A percentile compares a stretch with the other conserved stretches of the same genome.
Conservation (phyloP, 2,888 invertebrate species). For the Catocala fraxini region DNA sequence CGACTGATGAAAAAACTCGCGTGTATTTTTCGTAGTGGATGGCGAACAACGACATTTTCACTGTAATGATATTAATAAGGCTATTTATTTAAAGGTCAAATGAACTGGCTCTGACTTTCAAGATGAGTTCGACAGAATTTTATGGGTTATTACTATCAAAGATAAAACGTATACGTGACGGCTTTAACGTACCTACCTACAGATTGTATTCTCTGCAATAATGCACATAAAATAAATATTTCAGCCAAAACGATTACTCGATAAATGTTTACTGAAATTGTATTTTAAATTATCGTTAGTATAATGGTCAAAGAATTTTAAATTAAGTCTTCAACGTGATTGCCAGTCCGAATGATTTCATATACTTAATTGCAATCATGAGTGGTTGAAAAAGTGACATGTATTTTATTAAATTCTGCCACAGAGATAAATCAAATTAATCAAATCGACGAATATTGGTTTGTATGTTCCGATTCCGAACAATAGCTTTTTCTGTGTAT, state of each 20-base stretch:
- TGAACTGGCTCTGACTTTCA: constrained; percentile 72
- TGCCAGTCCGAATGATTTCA: not conserved
- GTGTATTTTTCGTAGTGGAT: constrained; percentile 41
- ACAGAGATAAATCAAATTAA: constrained; percentile 16
- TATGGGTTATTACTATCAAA: constrained; percentile 64
- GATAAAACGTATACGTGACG: constrained; percentile 46
- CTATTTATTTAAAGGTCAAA: constrained; percentile 80
- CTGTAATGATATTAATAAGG: constrained; percentile 74
- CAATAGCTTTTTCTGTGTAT: constrained; percentile 32
- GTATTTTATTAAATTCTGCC: constrained; percentile 4
- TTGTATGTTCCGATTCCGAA: constrained; percentile 8
- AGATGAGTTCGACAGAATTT: constrained; percentile 66
- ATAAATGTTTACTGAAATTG: not conserved
- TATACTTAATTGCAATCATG: not conserved
- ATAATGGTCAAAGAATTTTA: not conserved
- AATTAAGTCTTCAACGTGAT: constrained; percentile 1
- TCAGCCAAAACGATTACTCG: not conserved
- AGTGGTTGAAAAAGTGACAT: constrained; percentile 8
- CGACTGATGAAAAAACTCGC: not conserved
- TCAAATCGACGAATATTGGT: constrained; percentile 4
- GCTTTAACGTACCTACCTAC: constrained; percentile 32
- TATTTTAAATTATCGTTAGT: constrained; percentile 4
- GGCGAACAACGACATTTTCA: constrained; percentile 55
- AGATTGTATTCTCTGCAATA: constrained; percentile 23
- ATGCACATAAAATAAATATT: constrained; percentile 14